Evolutionary conservation across 2,797 vertebrate genomes (phyloP).

Genomic region (Brachymystax lenok): DNA sequence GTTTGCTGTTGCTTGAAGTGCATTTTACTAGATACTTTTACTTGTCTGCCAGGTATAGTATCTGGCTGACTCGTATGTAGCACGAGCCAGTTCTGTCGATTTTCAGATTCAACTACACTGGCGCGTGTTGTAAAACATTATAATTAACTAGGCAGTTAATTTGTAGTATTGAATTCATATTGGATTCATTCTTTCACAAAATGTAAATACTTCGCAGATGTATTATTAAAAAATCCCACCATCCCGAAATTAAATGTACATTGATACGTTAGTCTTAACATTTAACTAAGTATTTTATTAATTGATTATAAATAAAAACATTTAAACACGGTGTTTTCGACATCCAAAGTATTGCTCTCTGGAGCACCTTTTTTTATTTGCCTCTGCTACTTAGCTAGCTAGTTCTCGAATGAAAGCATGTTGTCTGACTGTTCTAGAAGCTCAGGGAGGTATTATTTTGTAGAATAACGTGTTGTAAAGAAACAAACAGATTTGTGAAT

Average conservation of each 20-base stretch:
- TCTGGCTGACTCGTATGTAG: background rate
- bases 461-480: background rate
- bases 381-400: background rate
- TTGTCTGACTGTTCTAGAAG: constrained; percentile 26
- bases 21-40: too few relatives aligned
- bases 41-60: too few relatives aligned
- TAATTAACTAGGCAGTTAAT: background rate
- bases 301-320: fast-evolving
- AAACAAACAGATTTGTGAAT: too few relatives aligned
- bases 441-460: constrained; percentile 11
- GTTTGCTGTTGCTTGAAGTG: background rate
- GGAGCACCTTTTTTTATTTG: background rate
- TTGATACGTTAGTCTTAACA: background rate
- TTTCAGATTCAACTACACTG: background rate
- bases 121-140: background rate
- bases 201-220: too few relatives aligned
- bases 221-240: constrained; percentile 30
- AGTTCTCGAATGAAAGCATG: background rate
- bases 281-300: background rate
- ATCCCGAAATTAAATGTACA: background rate
- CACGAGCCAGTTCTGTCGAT: background rate
- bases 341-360: background rate
- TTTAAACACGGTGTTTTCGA: background rate
- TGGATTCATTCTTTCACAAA: too few relatives aligned
- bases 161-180: background rate